These are phyloP conservation scores for Lepidurus couesii DNA, from an alignment of 1,140 invertebrate species.

Conservation along the genomic window DNA sequence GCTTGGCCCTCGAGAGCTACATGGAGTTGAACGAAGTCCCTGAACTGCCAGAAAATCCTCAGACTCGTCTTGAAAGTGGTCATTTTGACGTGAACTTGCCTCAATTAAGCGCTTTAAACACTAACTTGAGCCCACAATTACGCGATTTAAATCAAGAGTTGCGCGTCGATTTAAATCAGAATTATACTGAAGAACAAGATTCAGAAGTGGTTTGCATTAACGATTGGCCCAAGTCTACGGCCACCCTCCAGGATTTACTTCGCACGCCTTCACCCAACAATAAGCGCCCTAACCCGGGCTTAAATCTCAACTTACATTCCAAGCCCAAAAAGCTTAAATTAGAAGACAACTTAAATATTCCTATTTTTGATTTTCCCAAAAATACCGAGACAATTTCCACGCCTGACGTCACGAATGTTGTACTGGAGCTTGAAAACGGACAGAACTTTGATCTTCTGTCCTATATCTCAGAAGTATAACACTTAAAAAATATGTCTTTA, in stretches of 20 bases:
- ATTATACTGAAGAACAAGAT: not conserved
- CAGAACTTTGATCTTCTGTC: not conserved
- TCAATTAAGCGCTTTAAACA: too few species aligned
- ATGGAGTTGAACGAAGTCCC: not conserved
- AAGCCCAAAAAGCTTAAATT: not conserved
- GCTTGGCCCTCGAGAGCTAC: not conserved
- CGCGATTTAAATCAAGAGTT: too few species aligned
- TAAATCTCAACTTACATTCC: not conserved
- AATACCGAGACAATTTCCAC: not conserved
- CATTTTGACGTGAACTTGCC: not conserved
- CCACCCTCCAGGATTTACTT: not conserved
- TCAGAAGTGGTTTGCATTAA: not conserved
- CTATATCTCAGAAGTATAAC: not conserved
- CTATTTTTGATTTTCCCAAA: not conserved
- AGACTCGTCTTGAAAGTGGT: not conserved
- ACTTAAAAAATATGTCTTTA: not conserved
- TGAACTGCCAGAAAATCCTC: not conserved
- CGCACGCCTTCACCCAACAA: not conserved
- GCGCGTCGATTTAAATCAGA: too few species aligned
- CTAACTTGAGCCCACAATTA: too few species aligned
- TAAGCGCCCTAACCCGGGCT: not conserved
- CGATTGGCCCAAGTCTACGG: not conserved
- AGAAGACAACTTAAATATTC: not conserved
- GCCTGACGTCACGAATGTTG: not conserved
- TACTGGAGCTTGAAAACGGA: not conserved